These are phyloP conservation scores for Lemur catta DNA, from an alignment of 2,797 vertebrate species.

Conservation along the genomic window DNA sequence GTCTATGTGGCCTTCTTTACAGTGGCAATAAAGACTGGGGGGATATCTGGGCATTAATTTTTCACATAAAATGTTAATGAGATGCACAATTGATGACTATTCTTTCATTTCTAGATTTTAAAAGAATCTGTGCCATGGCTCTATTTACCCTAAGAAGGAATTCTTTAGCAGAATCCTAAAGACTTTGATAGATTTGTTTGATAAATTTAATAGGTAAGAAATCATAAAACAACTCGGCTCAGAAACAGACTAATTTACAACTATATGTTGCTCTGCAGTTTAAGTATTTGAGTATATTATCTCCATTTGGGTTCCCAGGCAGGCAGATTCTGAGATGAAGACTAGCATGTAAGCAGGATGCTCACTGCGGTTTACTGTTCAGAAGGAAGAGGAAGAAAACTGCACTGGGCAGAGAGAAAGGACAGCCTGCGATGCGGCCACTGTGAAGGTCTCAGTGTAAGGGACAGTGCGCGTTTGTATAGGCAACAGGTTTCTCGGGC, in stretches of 20 bases:
- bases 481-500: too few relatives aligned
- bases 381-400: background rate
- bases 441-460: accelerated
- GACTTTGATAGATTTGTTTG: background rate
- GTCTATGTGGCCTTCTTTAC: slow-evolving; percentile 29
- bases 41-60: slow-evolving; percentile 51
- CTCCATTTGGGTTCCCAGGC: background rate
- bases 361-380: accelerated
- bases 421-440: accelerated
- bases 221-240: background rate
- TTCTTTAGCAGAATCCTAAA: background rate
- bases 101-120: slow-evolving; percentile 45
- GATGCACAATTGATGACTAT: slow-evolving; percentile 42
- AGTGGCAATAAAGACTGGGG: slow-evolving; percentile 40
- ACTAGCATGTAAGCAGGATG: background rate
- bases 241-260: background rate
- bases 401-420: too few relatives aligned
- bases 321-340: background rate
- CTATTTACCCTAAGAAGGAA: background rate
- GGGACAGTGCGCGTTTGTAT: too few relatives aligned
- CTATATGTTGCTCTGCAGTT: background rate
- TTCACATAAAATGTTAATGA: slow-evolving; percentile 62
- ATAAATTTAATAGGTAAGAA: background rate
- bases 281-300: background rate
- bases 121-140: background rate